Percentiles rank a stretch among this genome's conserved stretches.
These are phyloP conservation scores for Drosophila paranaensis DNA, from an alignment of 2,888 invertebrate species.

Conservation along the genomic window DNA sequence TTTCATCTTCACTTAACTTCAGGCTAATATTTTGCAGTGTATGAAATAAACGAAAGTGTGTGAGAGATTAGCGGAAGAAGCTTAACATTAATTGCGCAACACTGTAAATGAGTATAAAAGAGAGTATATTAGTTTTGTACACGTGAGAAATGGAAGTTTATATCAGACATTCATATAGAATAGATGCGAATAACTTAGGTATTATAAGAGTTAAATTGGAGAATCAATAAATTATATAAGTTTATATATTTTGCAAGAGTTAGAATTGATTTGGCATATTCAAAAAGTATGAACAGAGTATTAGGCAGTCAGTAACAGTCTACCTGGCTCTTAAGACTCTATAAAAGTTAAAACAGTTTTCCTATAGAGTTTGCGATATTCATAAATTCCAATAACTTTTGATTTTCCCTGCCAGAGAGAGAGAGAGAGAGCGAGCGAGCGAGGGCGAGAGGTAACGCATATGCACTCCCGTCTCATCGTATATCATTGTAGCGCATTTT, in stretches of 20 bases:
- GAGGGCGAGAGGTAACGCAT: not conserved
- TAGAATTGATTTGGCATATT: not conserved
- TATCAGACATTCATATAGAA: not conserved
- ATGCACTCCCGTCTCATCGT: slow-evolving; percentile 17
- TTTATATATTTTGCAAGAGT: not conserved
- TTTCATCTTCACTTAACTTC: not conserved
- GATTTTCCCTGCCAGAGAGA: not conserved
- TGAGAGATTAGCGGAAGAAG: slow-evolving; percentile 4
- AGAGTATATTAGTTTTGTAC: not conserved
- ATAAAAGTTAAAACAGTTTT: not conserved
- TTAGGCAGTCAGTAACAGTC: not conserved
- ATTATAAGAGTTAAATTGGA: not conserved
- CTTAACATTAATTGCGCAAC: slow-evolving; percentile 1
- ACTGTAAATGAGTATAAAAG: not conserved
- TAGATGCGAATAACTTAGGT: not conserved
- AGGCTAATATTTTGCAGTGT: not conserved
- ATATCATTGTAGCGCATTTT: slow-evolving; percentile 65
- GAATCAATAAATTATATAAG: no score
- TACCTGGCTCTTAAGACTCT: not conserved
- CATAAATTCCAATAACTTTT: not conserved
- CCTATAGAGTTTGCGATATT: not conserved
- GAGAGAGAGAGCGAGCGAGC: not conserved
- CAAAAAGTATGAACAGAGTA: not conserved
- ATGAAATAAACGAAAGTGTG: slow-evolving; percentile 2
- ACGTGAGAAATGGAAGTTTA: not conserved